phyloP scores from a whole-genome alignment of 2,797 vertebrate species.

The Catharus ustulatus region DNA sequence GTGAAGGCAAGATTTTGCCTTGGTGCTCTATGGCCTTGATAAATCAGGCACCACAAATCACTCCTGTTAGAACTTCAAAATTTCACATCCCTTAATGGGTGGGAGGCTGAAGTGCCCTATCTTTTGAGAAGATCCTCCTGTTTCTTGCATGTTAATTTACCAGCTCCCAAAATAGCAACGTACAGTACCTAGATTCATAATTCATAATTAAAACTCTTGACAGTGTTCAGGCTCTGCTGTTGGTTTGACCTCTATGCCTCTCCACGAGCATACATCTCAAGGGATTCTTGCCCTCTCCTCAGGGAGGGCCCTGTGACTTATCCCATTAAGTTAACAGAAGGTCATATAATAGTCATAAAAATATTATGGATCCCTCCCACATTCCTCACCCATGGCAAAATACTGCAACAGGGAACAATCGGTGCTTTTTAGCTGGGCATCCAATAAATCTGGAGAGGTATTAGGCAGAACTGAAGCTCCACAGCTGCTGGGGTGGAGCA shows the following conservation, averaged over 20 bases:
- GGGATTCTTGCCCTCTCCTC: neutral
- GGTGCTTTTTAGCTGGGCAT: conserved; percentile 25
- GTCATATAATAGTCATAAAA: conserved; percentile 57
- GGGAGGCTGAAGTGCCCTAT: neutral
- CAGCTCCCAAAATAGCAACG: conserved; percentile 25
- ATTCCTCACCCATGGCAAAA: conserved; percentile 46
- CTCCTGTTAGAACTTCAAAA: neutral
- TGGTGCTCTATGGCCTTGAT: neutral
- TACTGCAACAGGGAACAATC: conserved; percentile 17
- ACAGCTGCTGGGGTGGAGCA: neutral
- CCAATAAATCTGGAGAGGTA: conserved; percentile 43
- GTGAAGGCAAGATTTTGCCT: neutral
- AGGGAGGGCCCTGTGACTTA: neutral
- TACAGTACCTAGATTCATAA: conserved; percentile 24
- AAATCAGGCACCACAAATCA: conserved; percentile 10
- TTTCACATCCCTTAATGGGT: neutral
- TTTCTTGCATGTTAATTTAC: conserved; percentile 25
- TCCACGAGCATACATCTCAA: neutral
- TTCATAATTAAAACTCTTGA: conserved; percentile 29
- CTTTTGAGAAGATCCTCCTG: conserved; percentile 46
- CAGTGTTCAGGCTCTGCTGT: neutral
- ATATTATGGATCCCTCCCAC: conserved; percentile 47
- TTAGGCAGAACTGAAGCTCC: conserved; percentile 39
- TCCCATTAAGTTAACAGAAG: conserved; percentile 30
- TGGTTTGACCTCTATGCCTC: conserved; percentile 18